Evolutionary conservation across 2,113 vertebrate species (phyloP), one percentile per base, ranked within the genome.

Genomic region (Alligator mississippiensis): DNA sequence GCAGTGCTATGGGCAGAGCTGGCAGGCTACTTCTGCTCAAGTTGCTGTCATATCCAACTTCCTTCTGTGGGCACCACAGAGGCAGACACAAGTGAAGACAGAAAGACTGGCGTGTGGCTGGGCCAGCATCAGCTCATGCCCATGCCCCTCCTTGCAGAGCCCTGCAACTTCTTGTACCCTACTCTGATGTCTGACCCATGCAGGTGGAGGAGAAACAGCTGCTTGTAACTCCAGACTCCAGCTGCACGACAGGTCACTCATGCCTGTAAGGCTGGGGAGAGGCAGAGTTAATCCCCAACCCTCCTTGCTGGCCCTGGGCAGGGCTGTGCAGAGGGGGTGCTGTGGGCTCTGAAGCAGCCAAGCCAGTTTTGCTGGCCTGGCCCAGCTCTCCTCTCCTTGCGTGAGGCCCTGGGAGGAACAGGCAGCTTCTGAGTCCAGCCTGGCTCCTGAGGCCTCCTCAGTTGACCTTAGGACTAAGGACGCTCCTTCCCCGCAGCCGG

Each of bases 241-340:
- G 58, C 34, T n/a, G 8, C 47, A 47, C 7, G 47, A 47, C 47
- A 47, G 57, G 34, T 34, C 5, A 30, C 57, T 59, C 63, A 28
- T 30, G n/a, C 66, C 64, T 55, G 34, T 21, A 58, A 34, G 34
- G n/a, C 27, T 24, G 47, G 61, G 63, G 9, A 47, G 47, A 47
- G 24, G 34, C 34, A 5, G 17, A 9, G 16, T 60, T 11, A 30
- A 57, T 61, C 27, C 15, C 66, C 68, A 62, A n/a, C 25, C n/a
- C 68, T 18, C 30, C 47, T 18, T 68, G 25, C 77, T 80, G 90
- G 94, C 90, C 90, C 80, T 83, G 7, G 92, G 84, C 87, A 76
- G 72, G 47, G 47, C 47, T 47, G 47, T 47, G 47, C 47, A 47
- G 47, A 47, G 47, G 47, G 47, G 15, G n/a, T 34, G 68, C n/a